phyloP scores from a whole-genome alignment of 2,113 vertebrate species.

The Oncorhynchus tshawytscha region DNA sequence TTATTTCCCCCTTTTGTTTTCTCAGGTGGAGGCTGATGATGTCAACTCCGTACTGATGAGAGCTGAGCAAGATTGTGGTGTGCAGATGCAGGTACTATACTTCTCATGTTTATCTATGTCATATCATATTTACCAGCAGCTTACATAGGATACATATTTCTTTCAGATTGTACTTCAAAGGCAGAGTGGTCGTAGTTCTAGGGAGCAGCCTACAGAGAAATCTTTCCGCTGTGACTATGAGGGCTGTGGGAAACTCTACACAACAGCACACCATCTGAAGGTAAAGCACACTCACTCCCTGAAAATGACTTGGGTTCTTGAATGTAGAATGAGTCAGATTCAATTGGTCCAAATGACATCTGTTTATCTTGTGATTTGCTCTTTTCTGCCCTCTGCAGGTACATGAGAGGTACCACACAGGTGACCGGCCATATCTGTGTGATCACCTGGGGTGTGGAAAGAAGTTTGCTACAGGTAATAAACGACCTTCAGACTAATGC shows the following conservation, averaged over 20 bases:
- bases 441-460: slow-evolving; percentile 92
- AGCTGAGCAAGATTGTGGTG: slow-evolving; percentile 86
- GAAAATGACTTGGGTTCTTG: no score
- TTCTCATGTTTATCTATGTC: not conserved
- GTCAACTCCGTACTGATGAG: slow-evolving; percentile 79
- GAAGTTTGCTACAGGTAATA: slow-evolving; percentile 95
- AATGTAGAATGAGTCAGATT: no score
- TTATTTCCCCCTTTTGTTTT: slow-evolving; percentile 33
- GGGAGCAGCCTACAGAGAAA: slow-evolving; percentile 90
- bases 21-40: slow-evolving; percentile 87
- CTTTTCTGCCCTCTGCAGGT: slow-evolving; percentile 76
- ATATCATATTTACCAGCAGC: not conserved
- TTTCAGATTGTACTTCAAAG: slow-evolving; percentile 91
- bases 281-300: slow-evolving; percentile 50
- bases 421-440: slow-evolving; percentile 93
- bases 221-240: slow-evolving; percentile 95
- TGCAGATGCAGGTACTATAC: slow-evolving; percentile 82
- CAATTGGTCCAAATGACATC: no score
- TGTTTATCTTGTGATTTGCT: not conserved
- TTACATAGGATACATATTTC: not conserved
- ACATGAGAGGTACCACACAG: slow-evolving; percentile 96
- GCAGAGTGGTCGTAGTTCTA: slow-evolving; percentile 75
- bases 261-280: slow-evolving; percentile 97
- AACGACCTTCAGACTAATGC: not conserved
- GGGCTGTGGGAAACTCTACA: slow-evolving; percentile 96